Conservation (phyloP, 2,888 invertebrate genomes). For the Ditula angustiorana region DNA sequence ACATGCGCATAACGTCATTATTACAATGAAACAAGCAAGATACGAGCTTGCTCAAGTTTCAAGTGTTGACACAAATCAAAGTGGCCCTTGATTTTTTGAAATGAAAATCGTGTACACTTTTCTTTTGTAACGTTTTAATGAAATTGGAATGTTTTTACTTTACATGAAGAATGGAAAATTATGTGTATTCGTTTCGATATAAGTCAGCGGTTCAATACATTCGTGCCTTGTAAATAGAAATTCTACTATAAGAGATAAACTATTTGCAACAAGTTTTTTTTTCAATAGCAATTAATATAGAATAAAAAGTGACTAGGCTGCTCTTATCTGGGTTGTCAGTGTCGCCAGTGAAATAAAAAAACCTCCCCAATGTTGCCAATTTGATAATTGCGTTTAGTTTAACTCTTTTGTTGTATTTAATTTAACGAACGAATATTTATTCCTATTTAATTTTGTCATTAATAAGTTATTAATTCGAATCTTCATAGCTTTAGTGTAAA, state of each 20-base stretch:
- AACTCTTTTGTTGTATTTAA: conserved; percentile 3
- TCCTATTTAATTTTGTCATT: conserved; percentile 30
- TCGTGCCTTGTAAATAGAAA: conserved; percentile 33
- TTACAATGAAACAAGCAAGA: neutral
- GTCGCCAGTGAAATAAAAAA: neutral
- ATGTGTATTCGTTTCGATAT: neutral
- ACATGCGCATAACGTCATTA: neutral
- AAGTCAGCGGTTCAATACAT: conserved; percentile 11
- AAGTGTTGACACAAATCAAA: neutral
- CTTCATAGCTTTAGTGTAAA: conserved; percentile 36
- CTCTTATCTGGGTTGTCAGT: neutral
- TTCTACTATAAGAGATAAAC: conserved; percentile 16
- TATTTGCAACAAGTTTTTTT: conserved; percentile 17
- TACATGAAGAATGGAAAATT: neutral
- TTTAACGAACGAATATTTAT: conserved; percentile 34
- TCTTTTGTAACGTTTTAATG: neutral
- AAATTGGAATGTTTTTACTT: conserved; percentile 17
- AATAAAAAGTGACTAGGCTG: neutral
- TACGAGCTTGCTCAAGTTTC: neutral
- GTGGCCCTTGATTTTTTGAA: neutral
- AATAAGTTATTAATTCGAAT: conserved; percentile 37
- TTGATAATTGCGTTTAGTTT: conserved; percentile 21
- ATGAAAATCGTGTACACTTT: neutral
- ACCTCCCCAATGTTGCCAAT: conserved; percentile 28
- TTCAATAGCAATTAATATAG: neutral